Evolutionary conservation across 2,113 vertebrate genomes (phyloP).

Genomic region (Myanophis thanlyinensis): DNA sequence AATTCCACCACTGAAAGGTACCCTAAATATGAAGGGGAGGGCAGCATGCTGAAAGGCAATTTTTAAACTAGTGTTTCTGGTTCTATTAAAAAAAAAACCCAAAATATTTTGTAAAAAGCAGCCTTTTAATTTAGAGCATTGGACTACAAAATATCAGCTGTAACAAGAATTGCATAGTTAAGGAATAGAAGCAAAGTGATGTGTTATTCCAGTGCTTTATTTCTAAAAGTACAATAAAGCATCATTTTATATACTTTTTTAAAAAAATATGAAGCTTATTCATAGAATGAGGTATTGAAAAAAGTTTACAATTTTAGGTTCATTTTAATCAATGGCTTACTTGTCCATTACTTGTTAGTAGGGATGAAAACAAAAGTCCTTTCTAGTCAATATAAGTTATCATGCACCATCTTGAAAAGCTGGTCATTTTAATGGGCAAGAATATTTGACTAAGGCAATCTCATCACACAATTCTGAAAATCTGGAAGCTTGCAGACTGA

Average conservation of each 20-base stretch:
- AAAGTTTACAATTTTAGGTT: background rate
- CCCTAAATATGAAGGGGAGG: too few relatives aligned
- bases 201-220: background rate
- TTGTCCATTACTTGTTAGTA: background rate
- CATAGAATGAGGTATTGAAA: background rate
- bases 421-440: background rate
- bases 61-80: too few relatives aligned
- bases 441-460: background rate
- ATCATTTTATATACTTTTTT: background rate
- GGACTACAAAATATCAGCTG: background rate
- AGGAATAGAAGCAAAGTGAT: background rate
- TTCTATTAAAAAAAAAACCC: too few relatives aligned
- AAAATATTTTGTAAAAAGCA: too few relatives aligned
- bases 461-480: background rate
- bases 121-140: background rate
- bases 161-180: background rate
- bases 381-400: background rate
- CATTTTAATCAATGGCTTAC: background rate
- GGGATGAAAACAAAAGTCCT: background rate
- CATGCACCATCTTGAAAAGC: background rate
- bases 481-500: background rate
- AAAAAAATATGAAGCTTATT: background rate
- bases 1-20: too few relatives aligned
- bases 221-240: slow-evolving; percentile 37
- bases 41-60: too few relatives aligned